Conservation (phyloP, 2,113 vertebrate genomes). For the Tor tambroides region DNA sequence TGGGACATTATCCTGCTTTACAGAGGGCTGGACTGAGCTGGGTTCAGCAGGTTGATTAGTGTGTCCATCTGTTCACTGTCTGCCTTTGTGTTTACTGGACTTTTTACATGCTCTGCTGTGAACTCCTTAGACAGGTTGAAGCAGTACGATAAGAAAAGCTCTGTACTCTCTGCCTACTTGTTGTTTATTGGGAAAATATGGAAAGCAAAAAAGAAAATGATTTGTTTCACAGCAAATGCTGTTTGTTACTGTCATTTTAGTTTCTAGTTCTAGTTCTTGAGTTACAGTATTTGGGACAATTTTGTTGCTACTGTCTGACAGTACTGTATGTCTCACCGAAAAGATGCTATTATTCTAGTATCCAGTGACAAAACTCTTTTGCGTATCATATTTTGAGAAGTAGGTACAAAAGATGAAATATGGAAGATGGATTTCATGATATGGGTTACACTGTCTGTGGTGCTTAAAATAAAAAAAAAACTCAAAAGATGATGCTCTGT, state of each 20-base stretch:
- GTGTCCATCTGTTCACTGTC: constrained; percentile 34
- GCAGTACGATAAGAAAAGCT: background rate
- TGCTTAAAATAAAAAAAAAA: background rate
- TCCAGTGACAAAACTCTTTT: background rate
- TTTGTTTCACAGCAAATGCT: background rate
- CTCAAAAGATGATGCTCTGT: background rate
- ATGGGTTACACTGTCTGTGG: background rate
- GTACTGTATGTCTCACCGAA: background rate
- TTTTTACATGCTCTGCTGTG: background rate
- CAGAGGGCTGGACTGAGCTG: background rate
- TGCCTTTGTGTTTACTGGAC: constrained; percentile 11
- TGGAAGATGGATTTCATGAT: background rate
- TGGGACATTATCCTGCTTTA: constrained; percentile 21
- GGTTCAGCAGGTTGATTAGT: constrained; percentile 22
- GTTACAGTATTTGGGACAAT: background rate
- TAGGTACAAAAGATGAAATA: background rate
- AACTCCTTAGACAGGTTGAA: background rate
- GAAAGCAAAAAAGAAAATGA: background rate
- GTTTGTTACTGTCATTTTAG: background rate
- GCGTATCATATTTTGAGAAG: background rate
- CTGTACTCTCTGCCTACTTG: background rate
- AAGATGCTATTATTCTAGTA: background rate
- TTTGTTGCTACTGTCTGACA: background rate
- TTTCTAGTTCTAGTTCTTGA: background rate
- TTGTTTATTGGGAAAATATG: background rate